Base-by-base conservation (phyloP, 2,797 vertebrate species). In the Acanthopagrus latus region DNA sequence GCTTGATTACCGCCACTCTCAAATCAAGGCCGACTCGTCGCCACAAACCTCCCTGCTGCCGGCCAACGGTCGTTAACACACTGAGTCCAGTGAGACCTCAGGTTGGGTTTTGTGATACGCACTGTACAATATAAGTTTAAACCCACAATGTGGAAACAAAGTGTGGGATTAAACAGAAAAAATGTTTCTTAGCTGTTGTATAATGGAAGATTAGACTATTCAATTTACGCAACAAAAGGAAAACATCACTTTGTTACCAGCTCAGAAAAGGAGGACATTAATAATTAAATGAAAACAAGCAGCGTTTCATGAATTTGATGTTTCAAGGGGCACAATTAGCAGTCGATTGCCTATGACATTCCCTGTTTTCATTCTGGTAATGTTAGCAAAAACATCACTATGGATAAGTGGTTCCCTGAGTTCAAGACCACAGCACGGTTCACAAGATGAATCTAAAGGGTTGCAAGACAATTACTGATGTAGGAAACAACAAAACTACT, bases 1-100 rank as follows among this genome's bases (percentile, higher is more conserved):
- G 88, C 81, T 88, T 86, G 84, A 91, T 91, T 91, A 87, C 78
- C 16, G 51, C 46, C 77, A n/a, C 79, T 80, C 80, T 83, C 62
- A 72, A 88, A 86, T 88, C 88, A 89, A 85, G 83, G 86, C 78
- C 76, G 47, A 17, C 84, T 65, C 75, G 59, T 78, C 80, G 51
- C 44, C 56, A 52, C 71, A 46, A 66, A 80, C n/a, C 65, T 67
- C 66, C 43, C 59, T 12, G 46, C 71, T 11, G 48, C 66, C 33
- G 5, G 44, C 63, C 33, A 23, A 20, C 65, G 9, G 54, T 47
- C 59, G 12, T 33, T 27, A 13, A 43, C 58, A 65, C 41, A 64
- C 38, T 4, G 55, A 67, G 59, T 69, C 38, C 18, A 16, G 27
- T 52, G 27, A 66, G 54, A 60, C 71, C 74, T 64, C 1, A 56